Evolutionary conservation across 2,888 invertebrate genomes (phyloP).

Genomic region (Cephus spinipes): DNA sequence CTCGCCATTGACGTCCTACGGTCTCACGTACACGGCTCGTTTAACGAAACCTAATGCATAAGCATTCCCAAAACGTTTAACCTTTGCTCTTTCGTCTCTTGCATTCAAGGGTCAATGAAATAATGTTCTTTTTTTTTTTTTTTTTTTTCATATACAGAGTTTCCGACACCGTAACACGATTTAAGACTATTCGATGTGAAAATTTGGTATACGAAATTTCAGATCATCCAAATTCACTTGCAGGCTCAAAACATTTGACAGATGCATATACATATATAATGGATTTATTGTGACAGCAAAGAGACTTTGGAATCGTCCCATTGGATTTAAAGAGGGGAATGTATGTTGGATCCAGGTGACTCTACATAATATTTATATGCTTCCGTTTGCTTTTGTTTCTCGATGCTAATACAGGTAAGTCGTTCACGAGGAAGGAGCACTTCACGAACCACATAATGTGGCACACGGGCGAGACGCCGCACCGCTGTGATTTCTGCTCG

Average conservation of each 20-base stretch:
- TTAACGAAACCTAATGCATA: too few species aligned
- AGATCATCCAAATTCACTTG: background rate
- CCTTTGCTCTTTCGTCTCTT: background rate
- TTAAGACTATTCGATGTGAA: background rate
- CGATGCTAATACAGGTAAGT: slow-evolving; percentile 70
- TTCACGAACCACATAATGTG: slow-evolving; percentile 92
- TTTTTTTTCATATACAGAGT: background rate
- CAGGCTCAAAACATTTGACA: background rate
- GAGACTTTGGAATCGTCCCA: slow-evolving; percentile 31
- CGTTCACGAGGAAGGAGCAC: slow-evolving; percentile 90
- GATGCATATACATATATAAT: background rate
- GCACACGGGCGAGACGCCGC: slow-evolving; percentile 86
- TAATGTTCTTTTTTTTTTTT: background rate
- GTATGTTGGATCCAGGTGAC: background rate
- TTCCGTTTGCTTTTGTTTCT: slow-evolving; percentile 30
- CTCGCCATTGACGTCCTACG: too few species aligned
- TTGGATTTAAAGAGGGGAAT: background rate
- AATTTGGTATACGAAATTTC: background rate
- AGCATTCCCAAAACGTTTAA: too few species aligned
- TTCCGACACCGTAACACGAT: background rate
- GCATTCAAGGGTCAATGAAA: background rate
- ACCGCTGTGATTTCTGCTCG: slow-evolving; percentile 83
- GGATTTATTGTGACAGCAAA: background rate
- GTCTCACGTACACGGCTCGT: too few species aligned
- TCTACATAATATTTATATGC: background rate